Percentiles rank a stretch among this genome's conserved stretches.
Evolutionary conservation across 1,140 invertebrate genomes (phyloP).

Genomic region (Leptoteleia sp.): DNA sequence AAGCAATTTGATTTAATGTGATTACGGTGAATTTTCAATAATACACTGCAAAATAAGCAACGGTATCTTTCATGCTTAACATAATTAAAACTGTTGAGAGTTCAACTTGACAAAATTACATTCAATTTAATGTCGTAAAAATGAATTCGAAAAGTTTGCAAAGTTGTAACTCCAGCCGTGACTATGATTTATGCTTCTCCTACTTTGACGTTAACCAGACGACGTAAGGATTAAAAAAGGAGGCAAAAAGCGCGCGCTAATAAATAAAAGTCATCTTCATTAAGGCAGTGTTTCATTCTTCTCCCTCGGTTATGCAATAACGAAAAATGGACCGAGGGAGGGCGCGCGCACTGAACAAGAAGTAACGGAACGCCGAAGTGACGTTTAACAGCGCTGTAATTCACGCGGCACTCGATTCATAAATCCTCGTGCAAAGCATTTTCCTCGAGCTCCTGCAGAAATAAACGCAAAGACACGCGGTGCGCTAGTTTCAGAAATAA

Average conservation of each 20-base stretch:
- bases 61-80: too few species aligned
- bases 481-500: slow-evolving; percentile 61
- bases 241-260: slow-evolving; percentile 1
- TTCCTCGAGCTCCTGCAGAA: slow-evolving; percentile 28
- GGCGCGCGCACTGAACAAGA: slow-evolving; percentile 4
- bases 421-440: slow-evolving; percentile 47
- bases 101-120: too few species aligned
- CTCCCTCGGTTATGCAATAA: slow-evolving; percentile 29
- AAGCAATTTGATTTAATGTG: too few species aligned
- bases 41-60: too few species aligned
- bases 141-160: too few species aligned
- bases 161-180: too few species aligned
- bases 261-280: slow-evolving; percentile 41
- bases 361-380: slow-evolving; percentile 33
- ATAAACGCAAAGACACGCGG: slow-evolving; percentile 33
- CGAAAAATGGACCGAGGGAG: slow-evolving; percentile 14
- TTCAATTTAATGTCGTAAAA: too few species aligned
- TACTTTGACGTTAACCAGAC: not conserved
- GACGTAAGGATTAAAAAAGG: not conserved
- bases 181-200: not conserved
- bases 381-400: slow-evolving; percentile 36
- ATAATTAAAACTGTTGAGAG: too few species aligned
- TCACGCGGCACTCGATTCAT: slow-evolving; percentile 53
- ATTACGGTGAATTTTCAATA: too few species aligned
- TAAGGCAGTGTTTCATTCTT: slow-evolving; percentile 39